Base-by-base conservation (phyloP, 2,888 invertebrate species). In the Pocota personata region DNA sequence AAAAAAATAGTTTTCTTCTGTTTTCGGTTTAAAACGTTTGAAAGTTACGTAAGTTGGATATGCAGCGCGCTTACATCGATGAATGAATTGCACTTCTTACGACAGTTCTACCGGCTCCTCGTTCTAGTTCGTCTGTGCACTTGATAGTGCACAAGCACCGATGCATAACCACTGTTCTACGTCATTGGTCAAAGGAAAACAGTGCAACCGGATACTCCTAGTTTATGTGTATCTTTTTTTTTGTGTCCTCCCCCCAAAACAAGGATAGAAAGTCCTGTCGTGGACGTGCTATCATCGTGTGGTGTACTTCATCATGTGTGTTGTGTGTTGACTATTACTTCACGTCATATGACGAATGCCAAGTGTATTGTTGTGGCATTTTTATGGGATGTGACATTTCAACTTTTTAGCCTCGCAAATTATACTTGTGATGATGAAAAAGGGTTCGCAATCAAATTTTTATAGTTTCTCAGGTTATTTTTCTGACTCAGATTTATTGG, bases 31-130 rank as follows among this genome's bases (percentile, higher is more conserved):
- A 37, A 40, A 50, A 37, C 32, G 16, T 58, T 55, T 62, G 16
- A 69, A 43, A 64, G 57, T 84, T 80, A 80, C 69, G 75, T 84
- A 84, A 84, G 79, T 55, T 10, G 27, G 10, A 40, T 64, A 52
- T 78, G 57, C 48, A 73, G 30, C 58, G 69, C 62, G 52, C 37
- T 37, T 71, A 27, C 27, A 37, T 48, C 58, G 12, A 50, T 67
- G 73, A 83, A 79, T 84, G 83, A 69, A 57, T n/a, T 69, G 32
- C 80, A 80, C 27, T n/a, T 46, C 40, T 14, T 64, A 10, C 50
- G 46, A 67, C 14, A 2, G 37, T 40, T 52, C 12, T 60, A 8
- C 66, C 66, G 82, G 55, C 16, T 67, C 40, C 37, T 55, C 71
- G 60, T 62, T 27, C 58, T 35, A 21, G 52, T 37, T 46, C 0